Conservation (phyloP, 2,888 invertebrate genomes). For the Keiferia lycopersicella region DNA sequence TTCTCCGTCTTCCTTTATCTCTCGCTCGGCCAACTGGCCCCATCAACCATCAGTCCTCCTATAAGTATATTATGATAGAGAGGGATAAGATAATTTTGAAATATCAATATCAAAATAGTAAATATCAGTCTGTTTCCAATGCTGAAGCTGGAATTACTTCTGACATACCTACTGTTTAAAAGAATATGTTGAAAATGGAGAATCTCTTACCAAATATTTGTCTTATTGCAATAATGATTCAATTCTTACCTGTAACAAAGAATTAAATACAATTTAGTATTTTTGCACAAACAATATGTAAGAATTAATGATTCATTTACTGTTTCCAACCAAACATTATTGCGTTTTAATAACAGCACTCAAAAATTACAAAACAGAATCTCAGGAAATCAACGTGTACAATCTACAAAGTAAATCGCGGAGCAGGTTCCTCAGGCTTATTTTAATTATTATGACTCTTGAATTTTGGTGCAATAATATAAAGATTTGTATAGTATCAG, state of each 20-base stretch:
- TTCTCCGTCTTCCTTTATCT: no score
- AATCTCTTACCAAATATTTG: not conserved
- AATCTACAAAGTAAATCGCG: constrained; percentile 1
- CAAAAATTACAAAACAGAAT: constrained; percentile 2
- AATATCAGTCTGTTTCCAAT: no score
- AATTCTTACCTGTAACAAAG: constrained; percentile 19
- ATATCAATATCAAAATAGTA: no score
- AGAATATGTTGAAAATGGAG: not conserved
- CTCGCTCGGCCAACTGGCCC: no score
- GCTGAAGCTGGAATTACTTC: no score
- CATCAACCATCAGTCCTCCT: no score
- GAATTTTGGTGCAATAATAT: not conserved
- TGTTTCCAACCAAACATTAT: not conserved
- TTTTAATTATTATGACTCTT: not conserved
- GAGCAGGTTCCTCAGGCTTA: not conserved
- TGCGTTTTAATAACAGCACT: constrained; percentile 13
- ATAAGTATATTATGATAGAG: no score
- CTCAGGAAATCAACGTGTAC: not conserved
- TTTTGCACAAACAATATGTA: not conserved
- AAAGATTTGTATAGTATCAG: not conserved
- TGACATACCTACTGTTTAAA: not conserved
- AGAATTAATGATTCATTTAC: not conserved
- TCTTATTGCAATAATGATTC: not conserved
- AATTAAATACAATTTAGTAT: not conserved
- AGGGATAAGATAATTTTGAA: no score